These are phyloP conservation scores for Lophotis ruficrista DNA, from an alignment of 2,113 vertebrate genomes.

Conservation along the genomic window DNA sequence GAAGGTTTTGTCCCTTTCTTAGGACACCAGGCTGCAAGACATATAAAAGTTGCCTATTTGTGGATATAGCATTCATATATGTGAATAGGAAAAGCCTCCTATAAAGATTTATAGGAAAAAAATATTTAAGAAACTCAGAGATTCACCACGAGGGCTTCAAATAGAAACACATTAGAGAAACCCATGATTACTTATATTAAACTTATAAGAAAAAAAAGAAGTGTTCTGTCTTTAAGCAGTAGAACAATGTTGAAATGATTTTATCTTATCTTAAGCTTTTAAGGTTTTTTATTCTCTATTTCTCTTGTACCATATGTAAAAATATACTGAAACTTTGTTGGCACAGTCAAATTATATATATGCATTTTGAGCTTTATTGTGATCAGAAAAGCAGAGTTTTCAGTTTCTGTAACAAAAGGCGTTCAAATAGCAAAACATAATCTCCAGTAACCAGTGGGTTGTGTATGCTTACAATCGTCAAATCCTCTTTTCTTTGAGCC, in stretches of 20 bases:
- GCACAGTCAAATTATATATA: background rate
- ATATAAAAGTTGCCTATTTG: background rate
- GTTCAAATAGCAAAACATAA: background rate
- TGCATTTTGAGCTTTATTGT: background rate
- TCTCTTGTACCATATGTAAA: background rate
- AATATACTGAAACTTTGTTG: background rate
- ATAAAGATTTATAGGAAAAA: background rate
- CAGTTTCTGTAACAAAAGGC: background rate
- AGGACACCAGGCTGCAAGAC: background rate
- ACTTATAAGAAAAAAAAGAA: background rate
- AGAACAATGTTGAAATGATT: background rate
- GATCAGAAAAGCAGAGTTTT: background rate
- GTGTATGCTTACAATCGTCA: background rate
- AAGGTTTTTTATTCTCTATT: background rate
- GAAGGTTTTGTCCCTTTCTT: background rate
- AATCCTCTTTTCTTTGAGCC: background rate
- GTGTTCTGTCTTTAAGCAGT: background rate
- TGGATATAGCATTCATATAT: fast-evolving
- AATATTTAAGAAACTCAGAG: background rate
- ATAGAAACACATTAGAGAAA: background rate
- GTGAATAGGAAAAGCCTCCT: background rate
- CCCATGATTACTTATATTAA: background rate
- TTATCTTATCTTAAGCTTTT: background rate
- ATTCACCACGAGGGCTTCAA: background rate
- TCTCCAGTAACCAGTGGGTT: background rate